Evolutionary conservation across 2,113 vertebrate species (phyloP).

Genomic region (Triplophysa siluroides): DNA sequence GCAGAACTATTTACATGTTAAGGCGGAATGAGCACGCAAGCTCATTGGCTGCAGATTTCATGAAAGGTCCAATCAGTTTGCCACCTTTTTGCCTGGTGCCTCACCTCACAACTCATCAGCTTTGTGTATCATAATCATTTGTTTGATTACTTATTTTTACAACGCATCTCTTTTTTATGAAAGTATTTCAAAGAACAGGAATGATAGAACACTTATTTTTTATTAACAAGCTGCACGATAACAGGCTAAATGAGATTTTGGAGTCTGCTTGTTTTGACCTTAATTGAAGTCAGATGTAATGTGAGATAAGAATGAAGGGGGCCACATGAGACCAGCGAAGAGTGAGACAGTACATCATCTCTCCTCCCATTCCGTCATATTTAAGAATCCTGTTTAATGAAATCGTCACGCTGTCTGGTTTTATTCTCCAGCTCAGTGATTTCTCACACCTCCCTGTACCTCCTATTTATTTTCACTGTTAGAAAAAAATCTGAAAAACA

Average conservation of each 20-base stretch:
- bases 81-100: too few species aligned
- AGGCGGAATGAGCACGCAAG: too few species aligned
- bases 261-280: not conserved
- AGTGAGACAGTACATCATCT: conserved; percentile 32
- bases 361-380: conserved; percentile 10
- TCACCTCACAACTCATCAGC: too few species aligned
- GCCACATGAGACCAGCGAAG: not conserved
- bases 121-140: too few species aligned
- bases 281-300: conserved; percentile 36
- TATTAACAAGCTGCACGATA: conserved; percentile 5
- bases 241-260: conserved; percentile 19
- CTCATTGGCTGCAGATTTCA: too few species aligned
- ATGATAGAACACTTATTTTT: not conserved
- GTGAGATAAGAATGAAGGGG: conserved; percentile 13
- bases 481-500: not conserved
- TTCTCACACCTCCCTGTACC: conserved; percentile 34
- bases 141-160: too few species aligned
- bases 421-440: conserved; percentile 13
- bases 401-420: conserved; percentile 32
- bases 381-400: conserved; percentile 33
- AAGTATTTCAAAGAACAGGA: not conserved
- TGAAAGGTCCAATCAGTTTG: too few species aligned
- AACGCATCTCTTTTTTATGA: too few species aligned
- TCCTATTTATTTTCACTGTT: conserved; percentile 6
- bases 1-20: too few species aligned